phyloP scores from a whole-genome alignment of 2,888 invertebrate species.

The Leptogaster cylindrica region DNA sequence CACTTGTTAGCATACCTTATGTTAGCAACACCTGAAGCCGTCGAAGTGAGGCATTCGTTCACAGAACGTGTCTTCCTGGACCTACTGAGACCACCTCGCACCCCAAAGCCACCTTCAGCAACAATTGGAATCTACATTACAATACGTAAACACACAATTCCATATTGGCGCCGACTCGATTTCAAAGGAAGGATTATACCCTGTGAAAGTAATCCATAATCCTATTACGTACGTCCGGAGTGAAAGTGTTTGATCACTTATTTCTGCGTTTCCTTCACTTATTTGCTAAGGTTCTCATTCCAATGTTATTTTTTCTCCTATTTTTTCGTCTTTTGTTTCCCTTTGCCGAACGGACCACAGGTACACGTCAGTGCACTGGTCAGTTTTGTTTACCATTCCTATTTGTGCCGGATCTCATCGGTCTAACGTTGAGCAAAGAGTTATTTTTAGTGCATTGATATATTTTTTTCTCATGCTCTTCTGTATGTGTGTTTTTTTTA shows the following conservation, averaged over 20 bases:
- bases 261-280: neutral
- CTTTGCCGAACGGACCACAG: neutral
- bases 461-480: no score
- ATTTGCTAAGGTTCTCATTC: neutral
- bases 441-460: no score
- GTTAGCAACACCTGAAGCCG: conserved; percentile 14
- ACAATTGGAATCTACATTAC: conserved; percentile 2
- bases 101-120: neutral
- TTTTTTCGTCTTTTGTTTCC: neutral
- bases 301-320: no score
- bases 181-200: neutral
- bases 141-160: neutral
- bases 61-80: neutral
- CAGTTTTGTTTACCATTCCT: conserved; percentile 11
- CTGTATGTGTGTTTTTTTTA: no score
- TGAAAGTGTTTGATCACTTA: conserved; percentile 23
- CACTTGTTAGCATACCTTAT: conserved; percentile 15
- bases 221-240: conserved; percentile 15
- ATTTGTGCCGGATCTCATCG: no score
- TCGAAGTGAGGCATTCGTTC: conserved; percentile 14
- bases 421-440: no score
- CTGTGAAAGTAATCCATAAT: conserved; percentile 34
- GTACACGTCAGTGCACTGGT: neutral
- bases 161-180: conserved; percentile 15
- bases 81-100: neutral